Base-by-base conservation (phyloP, 2,797 vertebrate species). In the Clarias laeviceps region DNA sequence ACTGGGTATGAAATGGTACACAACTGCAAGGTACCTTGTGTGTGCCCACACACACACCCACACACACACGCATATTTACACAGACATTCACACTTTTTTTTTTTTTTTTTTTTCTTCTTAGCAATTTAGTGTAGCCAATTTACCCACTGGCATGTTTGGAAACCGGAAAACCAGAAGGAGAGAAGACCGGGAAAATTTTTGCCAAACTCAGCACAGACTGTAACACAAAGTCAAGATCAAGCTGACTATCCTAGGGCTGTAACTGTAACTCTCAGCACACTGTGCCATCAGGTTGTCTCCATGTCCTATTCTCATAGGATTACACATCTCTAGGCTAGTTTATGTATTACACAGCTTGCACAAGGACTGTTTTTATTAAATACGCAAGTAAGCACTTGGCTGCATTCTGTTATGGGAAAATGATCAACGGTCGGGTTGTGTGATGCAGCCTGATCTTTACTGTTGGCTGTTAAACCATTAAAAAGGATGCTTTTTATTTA, bases 191-290 rank as follows among this genome's bases (percentile, higher is more conserved):
- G 37, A 66, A 45, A 66, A 56, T 45, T 56, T 65, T 56, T 68
- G 79, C 62, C 79, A 81, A 66, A 65, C 62, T 80, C 40, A 45
- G 78, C 61, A 80, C 61, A 65, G 62, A 80, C 40, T 80, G 40
- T 29, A 80, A 66, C 62, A 50, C 79, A 12, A 32, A 66, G 62
- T 81, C 79, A 24, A 66, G 45, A 81, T 66, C 64, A 81, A 68
- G 54, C 79, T 2, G 40, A 27, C 64, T 66, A 66, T 40, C 62
- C 64, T 72, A 20, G 34, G 40, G 78, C 76, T 73, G 6, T 62
- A 50, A 50, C 64, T 81, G 79, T 27, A 81, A 54, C 45, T 22
- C 62, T 80, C 79, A 22, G 79, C 79, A 29, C 64, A 81, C 62
- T 32, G 78, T 17, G 2, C 24, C 79, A 54, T 68, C 20, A 11